A percentile compares a stretch with the other conserved stretches of the same genome.
Conservation (phyloP, 53 echinoderm and acorn worm species). For the Temnopleurus reevesii region DNA sequence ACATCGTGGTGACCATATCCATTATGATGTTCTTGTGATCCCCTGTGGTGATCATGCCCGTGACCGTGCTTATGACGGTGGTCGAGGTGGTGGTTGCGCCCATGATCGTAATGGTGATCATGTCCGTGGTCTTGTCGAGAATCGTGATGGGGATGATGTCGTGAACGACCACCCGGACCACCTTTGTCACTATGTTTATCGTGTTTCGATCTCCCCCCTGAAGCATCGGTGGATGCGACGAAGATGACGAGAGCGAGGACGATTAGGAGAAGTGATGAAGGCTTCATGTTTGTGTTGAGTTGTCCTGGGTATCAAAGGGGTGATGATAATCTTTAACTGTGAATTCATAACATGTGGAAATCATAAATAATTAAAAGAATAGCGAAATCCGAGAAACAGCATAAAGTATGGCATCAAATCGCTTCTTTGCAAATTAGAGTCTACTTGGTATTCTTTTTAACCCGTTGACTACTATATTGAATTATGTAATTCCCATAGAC, state of each 20-base stretch:
- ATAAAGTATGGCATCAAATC: too few relatives aligned
- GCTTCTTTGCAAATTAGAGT: too few relatives aligned
- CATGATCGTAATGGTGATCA: neutral
- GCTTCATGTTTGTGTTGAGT: constrained; percentile 14
- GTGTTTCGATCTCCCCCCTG: neutral
- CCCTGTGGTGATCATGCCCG: neutral
- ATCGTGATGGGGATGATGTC: neutral
- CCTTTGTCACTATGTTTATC: neutral
- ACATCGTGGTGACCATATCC: neutral
- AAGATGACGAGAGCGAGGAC: neutral
- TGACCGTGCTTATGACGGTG: neutral
- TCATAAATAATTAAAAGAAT: too few relatives aligned
- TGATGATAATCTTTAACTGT: too few relatives aligned
- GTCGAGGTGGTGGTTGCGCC: neutral
- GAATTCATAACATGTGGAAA: too few relatives aligned
- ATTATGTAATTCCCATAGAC: too few relatives aligned
- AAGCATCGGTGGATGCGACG: neutral
- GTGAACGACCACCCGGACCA: neutral
- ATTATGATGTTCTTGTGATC: neutral
- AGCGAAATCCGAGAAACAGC: too few relatives aligned
- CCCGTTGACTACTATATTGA: too few relatives aligned
- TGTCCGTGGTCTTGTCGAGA: constrained; percentile 21
- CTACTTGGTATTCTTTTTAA: too few relatives aligned
- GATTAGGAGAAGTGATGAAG: neutral
- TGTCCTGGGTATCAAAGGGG: too few relatives aligned